These are phyloP conservation scores for Protomyctophum bolini DNA, from an alignment of 2,113 vertebrate species.

Conservation along the genomic window DNA sequence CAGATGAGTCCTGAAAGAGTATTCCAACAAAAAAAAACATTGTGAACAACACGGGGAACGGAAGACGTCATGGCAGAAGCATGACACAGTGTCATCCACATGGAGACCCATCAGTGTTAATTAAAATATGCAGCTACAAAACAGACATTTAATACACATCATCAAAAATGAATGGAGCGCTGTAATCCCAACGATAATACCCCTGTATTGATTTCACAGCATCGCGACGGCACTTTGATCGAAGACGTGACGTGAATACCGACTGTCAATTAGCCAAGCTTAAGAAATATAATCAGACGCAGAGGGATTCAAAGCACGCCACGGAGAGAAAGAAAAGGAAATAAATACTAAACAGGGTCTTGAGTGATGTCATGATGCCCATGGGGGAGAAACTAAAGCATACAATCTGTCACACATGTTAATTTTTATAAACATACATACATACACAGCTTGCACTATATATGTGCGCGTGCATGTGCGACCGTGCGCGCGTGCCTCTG, in stretches of 20 bases:
- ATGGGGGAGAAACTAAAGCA: not conserved
- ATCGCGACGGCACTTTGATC: conserved; percentile 11
- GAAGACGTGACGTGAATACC: conserved; percentile 3
- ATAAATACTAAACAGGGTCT: not conserved
- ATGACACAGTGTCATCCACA: not conserved
- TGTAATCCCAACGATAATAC: conserved; percentile 15
- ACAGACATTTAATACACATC: conserved; percentile 11
- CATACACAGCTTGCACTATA: too few relatives aligned
- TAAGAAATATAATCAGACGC: conserved; percentile 11
- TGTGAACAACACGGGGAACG: too few relatives aligned
- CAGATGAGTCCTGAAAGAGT: not conserved
- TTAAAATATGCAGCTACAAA: conserved; percentile 6
- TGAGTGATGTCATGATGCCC: conserved; percentile 2
- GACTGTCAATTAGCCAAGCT: conserved; percentile 10
- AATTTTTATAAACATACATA: not conserved
- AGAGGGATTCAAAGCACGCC: not conserved
- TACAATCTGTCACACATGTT: not conserved
- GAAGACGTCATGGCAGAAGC: not conserved
- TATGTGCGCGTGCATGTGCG: too few relatives aligned
- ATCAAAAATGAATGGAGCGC: conserved; percentile 10
- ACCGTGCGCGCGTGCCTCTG: too few relatives aligned
- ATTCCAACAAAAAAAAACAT: not conserved
- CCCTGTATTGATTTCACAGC: conserved; percentile 26
- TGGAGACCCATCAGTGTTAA: conserved; percentile 6
- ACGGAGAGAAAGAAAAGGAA: not conserved